Percentiles rank a stretch among this genome's conserved stretches.
Evolutionary conservation across 2,113 vertebrate genomes (phyloP).

Genomic region (Laticauda laticaudata): DNA sequence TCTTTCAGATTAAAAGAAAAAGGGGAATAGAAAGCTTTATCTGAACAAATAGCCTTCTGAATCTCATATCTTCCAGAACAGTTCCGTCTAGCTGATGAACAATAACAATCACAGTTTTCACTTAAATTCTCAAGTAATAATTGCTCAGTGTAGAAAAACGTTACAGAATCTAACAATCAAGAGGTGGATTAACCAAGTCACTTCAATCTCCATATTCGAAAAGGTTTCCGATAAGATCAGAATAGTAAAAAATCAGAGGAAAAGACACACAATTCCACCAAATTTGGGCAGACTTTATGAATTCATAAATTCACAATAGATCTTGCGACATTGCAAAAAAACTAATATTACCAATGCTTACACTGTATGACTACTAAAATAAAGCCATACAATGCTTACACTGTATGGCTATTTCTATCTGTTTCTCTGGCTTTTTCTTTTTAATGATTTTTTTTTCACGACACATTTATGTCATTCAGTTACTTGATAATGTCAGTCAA

Average conservation of each 20-base stretch:
- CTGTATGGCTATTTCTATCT: not conserved
- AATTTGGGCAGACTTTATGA: not conserved
- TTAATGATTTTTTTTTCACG: not conserved
- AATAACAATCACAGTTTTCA: not conserved
- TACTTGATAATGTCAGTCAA: not conserved
- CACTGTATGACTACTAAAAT: not conserved
- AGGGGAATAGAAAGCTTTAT: not conserved
- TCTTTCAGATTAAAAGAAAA: not conserved
- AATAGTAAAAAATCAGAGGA: not conserved
- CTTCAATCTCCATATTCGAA: not conserved
- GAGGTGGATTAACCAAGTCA: not conserved
- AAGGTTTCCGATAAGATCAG: not conserved
- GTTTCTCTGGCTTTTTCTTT: not conserved
- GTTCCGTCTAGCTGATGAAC: not conserved
- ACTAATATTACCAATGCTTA: not conserved
- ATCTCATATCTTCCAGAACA: not conserved
- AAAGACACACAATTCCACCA: not conserved
- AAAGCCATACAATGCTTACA: not conserved
- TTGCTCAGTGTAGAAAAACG: not conserved
- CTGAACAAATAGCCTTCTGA: not conserved
- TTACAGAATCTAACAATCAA: not conserved
- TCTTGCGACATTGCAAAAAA: not conserved
- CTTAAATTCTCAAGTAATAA: not conserved
- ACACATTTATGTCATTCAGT: not conserved
- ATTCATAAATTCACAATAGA: not conserved